Evolutionary conservation across 2,113 vertebrate species (phyloP), one percentile per base, ranked within the genome.

Genomic region (Phodopus roborovskii): DNA sequence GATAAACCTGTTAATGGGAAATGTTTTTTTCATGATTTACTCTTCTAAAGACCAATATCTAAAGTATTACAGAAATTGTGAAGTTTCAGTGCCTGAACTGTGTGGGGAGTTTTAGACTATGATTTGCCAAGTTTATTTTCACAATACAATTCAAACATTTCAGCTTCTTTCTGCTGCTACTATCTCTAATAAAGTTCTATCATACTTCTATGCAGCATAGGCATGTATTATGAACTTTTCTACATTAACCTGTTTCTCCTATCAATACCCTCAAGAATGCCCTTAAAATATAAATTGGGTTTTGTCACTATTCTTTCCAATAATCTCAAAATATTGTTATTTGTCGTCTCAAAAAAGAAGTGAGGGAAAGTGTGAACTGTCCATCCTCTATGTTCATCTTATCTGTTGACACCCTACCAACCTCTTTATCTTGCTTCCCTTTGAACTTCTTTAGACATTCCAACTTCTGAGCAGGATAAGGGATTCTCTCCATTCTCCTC

Each of bases 291-390:
- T n/a, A 86, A 36, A 53, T 9, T 70, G 20, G 30, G 3, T 4
- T 36, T 74, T 88, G 62, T 83, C 39, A 79, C 66, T 84, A 84
- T 94, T 77, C n/a, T 68, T 92, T 92, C 16, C 17, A 92, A 62
- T 74, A 88, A 5, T 36, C 22, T 48, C n/a, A 70, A 75, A 94
- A 33, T 20, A 0, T 78, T 60, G 4, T 28, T 7, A 3, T 82
- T 36, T 42, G 16, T 9, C 64, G 62, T n/a, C 9, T 87, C 53
- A 71, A 60, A 39, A 11, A 77, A 39, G 7, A 22, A 58, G 30
- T 15, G 39, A 70, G 15, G 53, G n/a, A 15, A n/a, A 42, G 19
- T 79, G 0, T 68, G 56, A 48, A 53, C 36, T 56, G 28, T 3
- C 78, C 50, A 33, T 50, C 36, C 6, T 92, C 58, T 48, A 0